A percentile compares a stretch with the other conserved stretches of the same genome.
phyloP scores from a whole-genome alignment of 2,113 vertebrate genomes.

The Callorhinus ursinus region DNA sequence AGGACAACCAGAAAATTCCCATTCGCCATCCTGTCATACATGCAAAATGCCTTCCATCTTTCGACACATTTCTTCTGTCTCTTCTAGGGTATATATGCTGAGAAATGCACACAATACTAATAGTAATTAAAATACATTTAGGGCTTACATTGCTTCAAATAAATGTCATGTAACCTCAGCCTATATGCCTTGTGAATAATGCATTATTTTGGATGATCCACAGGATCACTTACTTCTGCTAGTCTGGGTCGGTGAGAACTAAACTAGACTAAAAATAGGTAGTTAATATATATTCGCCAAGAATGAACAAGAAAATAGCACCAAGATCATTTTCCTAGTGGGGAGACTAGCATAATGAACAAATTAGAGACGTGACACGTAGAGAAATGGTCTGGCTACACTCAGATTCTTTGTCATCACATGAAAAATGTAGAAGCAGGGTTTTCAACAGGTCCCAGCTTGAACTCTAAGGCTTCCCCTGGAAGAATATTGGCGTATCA shows the following conservation, averaged over 20 bases:
- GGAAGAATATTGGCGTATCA: not conserved
- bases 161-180: not conserved
- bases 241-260: not conserved
- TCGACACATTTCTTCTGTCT: not conserved
- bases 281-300: not conserved
- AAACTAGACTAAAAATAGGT: not conserved
- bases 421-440: not conserved
- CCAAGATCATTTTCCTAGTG: not conserved
- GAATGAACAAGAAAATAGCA: not conserved
- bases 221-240: not conserved
- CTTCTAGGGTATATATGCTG: not conserved
- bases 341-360: not conserved
- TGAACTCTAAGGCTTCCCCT: not conserved
- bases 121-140: not conserved
- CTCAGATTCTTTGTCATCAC: not conserved
- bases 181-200: not conserved
- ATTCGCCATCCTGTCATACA: not conserved
- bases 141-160: not conserved
- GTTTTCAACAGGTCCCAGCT: not conserved
- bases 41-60: not conserved
- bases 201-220: not conserved
- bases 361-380: not conserved
- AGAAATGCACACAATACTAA: not conserved
- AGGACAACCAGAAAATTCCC: not conserved
- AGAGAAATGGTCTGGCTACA: not conserved